Conservation (phyloP, 2,113 vertebrate species). For the Leucopsar rothschildi region DNA sequence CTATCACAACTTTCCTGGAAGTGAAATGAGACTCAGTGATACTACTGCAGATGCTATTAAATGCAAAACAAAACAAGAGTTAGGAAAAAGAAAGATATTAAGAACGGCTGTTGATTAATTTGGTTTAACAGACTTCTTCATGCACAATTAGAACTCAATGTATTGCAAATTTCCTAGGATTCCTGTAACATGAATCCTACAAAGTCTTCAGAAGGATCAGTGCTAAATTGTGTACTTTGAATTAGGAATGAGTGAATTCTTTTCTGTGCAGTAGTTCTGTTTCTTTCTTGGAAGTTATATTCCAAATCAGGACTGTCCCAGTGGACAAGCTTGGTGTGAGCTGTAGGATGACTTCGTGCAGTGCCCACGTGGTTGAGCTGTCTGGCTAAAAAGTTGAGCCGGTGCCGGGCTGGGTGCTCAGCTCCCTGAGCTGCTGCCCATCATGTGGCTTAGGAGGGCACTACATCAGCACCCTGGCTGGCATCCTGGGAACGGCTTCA, state of each 20-base stretch:
- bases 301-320: neutral
- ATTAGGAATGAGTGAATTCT: neutral
- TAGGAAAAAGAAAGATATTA: neutral
- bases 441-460: neutral
- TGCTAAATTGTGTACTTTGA: neutral
- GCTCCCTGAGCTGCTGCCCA: neutral
- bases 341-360: neutral
- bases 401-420: fast-evolving
- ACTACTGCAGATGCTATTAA: neutral
- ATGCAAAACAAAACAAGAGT: neutral
- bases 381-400: fast-evolving
- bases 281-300: neutral
- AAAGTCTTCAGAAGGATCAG: neutral
- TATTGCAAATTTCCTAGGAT: neutral
- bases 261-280: neutral
- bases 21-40: neutral
- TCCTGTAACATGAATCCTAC: neutral
- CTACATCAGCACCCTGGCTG: neutral
- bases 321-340: neutral
- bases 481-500: neutral
- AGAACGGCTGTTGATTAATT: neutral
- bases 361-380: neutral
- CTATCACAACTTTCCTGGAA: neutral
- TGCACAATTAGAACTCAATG: neutral
- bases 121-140: neutral